A percentile compares a stretch with the other conserved stretches of the same genome.
Evolutionary conservation across 92 coral and sea anemone genomes (phyloP).

Genomic region (Galaxea fascicularis): DNA sequence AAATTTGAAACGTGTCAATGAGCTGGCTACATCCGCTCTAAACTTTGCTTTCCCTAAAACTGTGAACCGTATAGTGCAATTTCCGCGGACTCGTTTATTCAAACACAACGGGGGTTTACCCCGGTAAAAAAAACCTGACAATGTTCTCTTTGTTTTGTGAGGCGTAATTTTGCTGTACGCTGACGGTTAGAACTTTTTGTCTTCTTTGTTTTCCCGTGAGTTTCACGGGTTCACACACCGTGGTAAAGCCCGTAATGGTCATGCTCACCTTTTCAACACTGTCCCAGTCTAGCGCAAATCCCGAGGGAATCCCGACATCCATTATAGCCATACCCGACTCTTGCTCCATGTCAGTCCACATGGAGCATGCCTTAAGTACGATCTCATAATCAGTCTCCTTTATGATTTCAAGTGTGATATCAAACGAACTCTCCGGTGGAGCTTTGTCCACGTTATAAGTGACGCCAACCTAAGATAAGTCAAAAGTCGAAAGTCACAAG

Average conservation of each 20-base stretch:
- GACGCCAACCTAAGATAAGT: constrained; percentile 75
- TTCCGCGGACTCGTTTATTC: no score
- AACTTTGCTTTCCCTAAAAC: no score
- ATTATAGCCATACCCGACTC: constrained; percentile 93
- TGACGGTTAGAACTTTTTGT: no score
- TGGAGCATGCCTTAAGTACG: constrained; percentile 84
- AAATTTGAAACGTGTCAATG: not conserved
- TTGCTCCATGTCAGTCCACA: constrained; percentile 76
- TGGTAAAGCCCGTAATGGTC: no score
- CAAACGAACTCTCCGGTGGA: constrained; percentile 74
- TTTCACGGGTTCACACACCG: no score
- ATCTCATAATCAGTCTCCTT: constrained; percentile 65
- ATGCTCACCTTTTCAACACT: constrained; percentile 70
- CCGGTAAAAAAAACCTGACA: no score
- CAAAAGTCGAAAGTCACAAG: not conserved
- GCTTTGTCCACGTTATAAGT: constrained; percentile 84
- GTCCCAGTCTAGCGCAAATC: constrained; percentile 79
- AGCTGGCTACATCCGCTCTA: no score
- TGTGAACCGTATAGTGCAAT: no score
- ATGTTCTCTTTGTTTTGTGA: no score
- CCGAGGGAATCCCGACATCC: constrained; percentile 89
- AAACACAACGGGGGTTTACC: no score
- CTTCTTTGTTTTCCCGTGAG: no score
- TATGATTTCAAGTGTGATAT: constrained; percentile 69
- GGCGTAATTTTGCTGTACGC: no score